Percentiles rank a stretch among this genome's conserved stretches.
Conservation (phyloP, 2,888 invertebrate genomes). For the Papilio protenor region DNA sequence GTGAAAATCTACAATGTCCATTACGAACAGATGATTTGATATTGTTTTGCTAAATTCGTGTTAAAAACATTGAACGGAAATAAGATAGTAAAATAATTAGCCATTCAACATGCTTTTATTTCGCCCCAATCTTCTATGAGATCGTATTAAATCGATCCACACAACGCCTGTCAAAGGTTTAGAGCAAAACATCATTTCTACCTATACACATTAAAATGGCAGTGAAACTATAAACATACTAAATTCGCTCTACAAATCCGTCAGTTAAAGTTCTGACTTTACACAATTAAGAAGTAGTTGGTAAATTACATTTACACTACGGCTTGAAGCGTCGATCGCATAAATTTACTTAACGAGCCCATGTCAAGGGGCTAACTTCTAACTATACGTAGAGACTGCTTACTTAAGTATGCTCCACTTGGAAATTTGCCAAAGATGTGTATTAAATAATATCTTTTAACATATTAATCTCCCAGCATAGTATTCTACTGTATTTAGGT, state of each 20-base stretch:
- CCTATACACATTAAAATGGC: not conserved
- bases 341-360: conserved; percentile 29
- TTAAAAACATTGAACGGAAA: not conserved
- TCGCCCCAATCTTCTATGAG: not conserved
- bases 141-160: not conserved
- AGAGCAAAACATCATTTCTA: not conserved
- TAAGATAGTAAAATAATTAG: too few species aligned
- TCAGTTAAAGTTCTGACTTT: conserved; percentile 9
- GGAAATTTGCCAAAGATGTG: conserved; percentile 8
- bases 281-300: conserved; percentile 9
- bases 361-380: conserved; percentile 14
- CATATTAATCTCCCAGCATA: not conserved
- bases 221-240: not conserved
- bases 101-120: too few species aligned
- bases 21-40: not conserved
- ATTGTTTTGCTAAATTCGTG: not conserved
- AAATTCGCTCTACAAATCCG: not conserved
- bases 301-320: conserved; percentile 26
- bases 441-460: conserved; percentile 3
- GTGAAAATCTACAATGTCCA: too few species aligned
- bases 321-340: conserved; percentile 19
- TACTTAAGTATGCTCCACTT: conserved; percentile 9
- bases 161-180: not conserved
- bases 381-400: not conserved
- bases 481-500: not conserved